Conservation (phyloP, 2,888 invertebrate genomes). For the Phalera bucephala region DNA sequence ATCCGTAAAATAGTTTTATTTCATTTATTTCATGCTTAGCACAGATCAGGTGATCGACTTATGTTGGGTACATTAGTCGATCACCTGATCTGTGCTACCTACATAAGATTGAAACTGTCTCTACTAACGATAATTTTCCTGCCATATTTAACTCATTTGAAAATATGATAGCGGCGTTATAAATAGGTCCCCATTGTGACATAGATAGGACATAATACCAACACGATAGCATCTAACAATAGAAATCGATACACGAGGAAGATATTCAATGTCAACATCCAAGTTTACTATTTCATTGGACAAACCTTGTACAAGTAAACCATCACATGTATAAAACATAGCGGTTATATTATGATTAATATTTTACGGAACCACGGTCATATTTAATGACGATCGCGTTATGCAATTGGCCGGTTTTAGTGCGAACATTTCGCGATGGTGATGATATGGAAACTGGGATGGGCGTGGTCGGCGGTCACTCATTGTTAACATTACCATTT, state of each 20-base stretch:
- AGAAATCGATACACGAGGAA: slow-evolving; percentile 54
- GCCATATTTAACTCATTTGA: not conserved
- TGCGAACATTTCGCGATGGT: slow-evolving; percentile 7
- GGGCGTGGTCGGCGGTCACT: slow-evolving; percentile 24
- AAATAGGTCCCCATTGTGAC: slow-evolving; percentile 5
- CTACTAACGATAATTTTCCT: too few species aligned
- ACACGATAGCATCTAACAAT: slow-evolving; percentile 27
- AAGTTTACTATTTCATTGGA: slow-evolving; percentile 26
- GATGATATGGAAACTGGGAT: slow-evolving; percentile 7
- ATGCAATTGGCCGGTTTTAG: slow-evolving; percentile 22
- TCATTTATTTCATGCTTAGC: too few species aligned
- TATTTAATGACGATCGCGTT: slow-evolving; percentile 20
- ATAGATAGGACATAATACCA: too few species aligned
- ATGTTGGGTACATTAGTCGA: too few species aligned
- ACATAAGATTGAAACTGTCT: too few species aligned
- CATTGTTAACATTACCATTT: slow-evolving; percentile 12
- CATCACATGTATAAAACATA: slow-evolving; percentile 9
- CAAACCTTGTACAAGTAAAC: slow-evolving; percentile 12
- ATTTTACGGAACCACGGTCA: slow-evolving; percentile 23
- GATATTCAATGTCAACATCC: slow-evolving; percentile 46
- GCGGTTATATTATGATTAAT: slow-evolving; percentile 19
- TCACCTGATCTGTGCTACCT: too few species aligned
- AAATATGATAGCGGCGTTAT: slow-evolving; percentile 15
- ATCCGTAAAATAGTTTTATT: too few species aligned
- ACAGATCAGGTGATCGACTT: too few species aligned